A percentile compares a stretch with the other conserved stretches of the same genome.
Evolutionary conservation across 2,797 vertebrate species (phyloP).

Genomic region (Cossypha niveicapilla): DNA sequence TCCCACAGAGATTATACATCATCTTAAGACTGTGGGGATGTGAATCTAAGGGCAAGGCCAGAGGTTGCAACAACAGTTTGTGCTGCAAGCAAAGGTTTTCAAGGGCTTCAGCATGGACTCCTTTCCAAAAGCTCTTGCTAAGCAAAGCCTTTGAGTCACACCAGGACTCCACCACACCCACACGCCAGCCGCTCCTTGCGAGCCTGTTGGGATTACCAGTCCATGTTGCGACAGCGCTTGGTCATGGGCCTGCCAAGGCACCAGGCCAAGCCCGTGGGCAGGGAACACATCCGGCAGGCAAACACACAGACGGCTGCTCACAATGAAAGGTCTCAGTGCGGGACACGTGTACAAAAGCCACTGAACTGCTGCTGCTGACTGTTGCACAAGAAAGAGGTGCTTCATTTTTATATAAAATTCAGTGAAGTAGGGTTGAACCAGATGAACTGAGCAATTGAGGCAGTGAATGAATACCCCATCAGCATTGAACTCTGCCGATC

Average conservation of each 20-base stretch:
- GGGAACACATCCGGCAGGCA: neutral
- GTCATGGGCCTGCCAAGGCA: neutral
- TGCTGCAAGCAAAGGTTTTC: neutral
- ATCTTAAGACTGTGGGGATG: neutral
- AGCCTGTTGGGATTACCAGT: neutral
- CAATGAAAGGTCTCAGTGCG: neutral
- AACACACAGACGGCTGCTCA: neutral
- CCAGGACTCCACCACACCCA: neutral
- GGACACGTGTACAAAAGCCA: neutral
- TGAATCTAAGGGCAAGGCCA: neutral
- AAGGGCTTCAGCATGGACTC: neutral
- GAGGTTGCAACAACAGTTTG: neutral
- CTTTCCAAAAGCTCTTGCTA: neutral
- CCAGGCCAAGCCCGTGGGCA: neutral
- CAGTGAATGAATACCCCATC: neutral
- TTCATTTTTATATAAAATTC: neutral
- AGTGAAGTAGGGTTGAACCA: neutral
- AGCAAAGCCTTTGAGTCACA: neutral
- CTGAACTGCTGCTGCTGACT: neutral
- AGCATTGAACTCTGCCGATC: fast-evolving
- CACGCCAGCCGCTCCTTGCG: neutral
- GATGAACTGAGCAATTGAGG: neutral
- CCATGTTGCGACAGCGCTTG: neutral
- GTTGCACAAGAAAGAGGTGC: neutral
- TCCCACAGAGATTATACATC: constrained; percentile 18